phyloP scores from a whole-genome alignment of 2,888 invertebrate species.

The Alloscopus bannaensis region DNA sequence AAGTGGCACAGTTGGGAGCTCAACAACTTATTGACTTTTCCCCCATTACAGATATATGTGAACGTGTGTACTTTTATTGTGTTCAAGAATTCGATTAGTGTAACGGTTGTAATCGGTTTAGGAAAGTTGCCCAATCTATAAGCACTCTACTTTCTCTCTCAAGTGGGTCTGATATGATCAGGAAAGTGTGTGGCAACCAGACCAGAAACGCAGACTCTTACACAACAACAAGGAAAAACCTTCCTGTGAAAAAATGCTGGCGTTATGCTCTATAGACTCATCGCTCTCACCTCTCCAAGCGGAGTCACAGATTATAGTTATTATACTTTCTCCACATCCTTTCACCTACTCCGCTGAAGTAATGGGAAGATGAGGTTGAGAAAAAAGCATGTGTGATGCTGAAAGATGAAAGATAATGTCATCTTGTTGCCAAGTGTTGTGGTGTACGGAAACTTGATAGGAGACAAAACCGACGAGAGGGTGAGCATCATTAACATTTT shows the following conservation, averaged over 20 bases:
- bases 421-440: background rate
- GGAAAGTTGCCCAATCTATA: background rate
- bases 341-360: background rate
- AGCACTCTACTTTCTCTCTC: background rate
- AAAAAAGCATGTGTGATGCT: too few relatives aligned
- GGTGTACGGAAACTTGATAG: too few relatives aligned
- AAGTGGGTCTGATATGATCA: background rate
- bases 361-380: background rate
- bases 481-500: too few relatives aligned
- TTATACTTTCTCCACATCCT: background rate
- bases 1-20: background rate
- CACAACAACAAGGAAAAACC: background rate
- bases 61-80: background rate
- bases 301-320: too few relatives aligned
- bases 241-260: background rate
- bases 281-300: too few relatives aligned
- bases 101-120: background rate
- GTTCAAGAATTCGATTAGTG: background rate
- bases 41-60: background rate
- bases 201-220: background rate
- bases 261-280: too few relatives aligned
- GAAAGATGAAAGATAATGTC: too few relatives aligned
- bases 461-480: too few relatives aligned
- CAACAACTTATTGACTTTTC: conserved; percentile 8
- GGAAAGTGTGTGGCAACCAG: background rate